Percentiles rank a stretch among this genome's conserved stretches.
Evolutionary conservation across 2,888 invertebrate genomes (phyloP).

Genomic region (Uloborus plumipes): DNA sequence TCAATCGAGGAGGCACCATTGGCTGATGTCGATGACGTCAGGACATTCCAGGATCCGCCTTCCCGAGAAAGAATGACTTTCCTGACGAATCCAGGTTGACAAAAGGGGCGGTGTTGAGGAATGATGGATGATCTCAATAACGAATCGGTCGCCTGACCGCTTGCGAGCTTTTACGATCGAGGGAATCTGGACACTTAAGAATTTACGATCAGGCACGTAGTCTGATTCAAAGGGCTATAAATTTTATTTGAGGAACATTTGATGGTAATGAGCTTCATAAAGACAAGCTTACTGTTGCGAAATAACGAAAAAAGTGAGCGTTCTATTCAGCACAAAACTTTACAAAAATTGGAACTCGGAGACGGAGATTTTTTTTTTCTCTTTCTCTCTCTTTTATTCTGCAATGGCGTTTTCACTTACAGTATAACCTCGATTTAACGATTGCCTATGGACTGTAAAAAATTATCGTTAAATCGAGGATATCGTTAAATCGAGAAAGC

Average conservation of each 20-base stretch:
- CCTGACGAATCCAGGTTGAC: constrained; percentile 27
- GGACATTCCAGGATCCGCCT: constrained; percentile 20
- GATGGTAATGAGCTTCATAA: constrained; percentile 50
- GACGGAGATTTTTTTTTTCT: background rate
- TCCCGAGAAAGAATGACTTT: constrained; percentile 15
- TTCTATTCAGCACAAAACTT: constrained; percentile 25
- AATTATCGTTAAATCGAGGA: too few relatives aligned
- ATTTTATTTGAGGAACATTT: constrained; percentile 26
- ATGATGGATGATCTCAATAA: constrained; percentile 26
- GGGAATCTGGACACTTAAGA: constrained; percentile 46
- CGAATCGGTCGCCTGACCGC: constrained; percentile 18
- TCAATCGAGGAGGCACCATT: constrained; percentile 12
- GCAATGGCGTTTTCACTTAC: too few relatives aligned
- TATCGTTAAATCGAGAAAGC: too few relatives aligned
- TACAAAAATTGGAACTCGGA: constrained; percentile 39
- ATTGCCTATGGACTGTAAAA: too few relatives aligned
- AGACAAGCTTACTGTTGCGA: constrained; percentile 31
- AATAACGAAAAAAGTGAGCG: constrained; percentile 21
- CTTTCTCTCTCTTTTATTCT: too few relatives aligned
- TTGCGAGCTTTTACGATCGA: constrained; percentile 29
- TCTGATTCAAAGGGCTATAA: constrained; percentile 34
- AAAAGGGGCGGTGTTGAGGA: constrained; percentile 23
- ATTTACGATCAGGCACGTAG: constrained; percentile 29
- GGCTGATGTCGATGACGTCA: constrained; percentile 9
- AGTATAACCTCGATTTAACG: too few relatives aligned